Conservation (phyloP, 2,113 vertebrate genomes). For the Mastomys coucha region DNA sequence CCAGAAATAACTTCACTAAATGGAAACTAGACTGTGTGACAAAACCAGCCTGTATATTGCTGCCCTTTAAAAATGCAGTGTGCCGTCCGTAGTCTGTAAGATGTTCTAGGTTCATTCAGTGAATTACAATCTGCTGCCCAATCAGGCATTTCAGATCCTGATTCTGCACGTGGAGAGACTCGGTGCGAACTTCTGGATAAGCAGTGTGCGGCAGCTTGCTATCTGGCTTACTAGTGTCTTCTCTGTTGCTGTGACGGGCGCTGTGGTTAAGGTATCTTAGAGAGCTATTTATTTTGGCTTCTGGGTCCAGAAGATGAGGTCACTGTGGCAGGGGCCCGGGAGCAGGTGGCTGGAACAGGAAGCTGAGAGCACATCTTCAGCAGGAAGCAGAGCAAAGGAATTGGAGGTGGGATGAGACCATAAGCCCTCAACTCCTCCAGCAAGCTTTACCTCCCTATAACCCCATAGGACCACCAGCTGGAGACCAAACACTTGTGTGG, state of each 20-base stretch:
- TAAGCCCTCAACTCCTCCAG: not conserved
- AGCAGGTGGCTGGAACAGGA: not conserved
- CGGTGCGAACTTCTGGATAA: constrained; percentile 47
- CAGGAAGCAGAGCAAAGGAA: not conserved
- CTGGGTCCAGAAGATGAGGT: not conserved
- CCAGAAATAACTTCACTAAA: not conserved
- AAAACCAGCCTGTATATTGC: constrained; percentile 50
- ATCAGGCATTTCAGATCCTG: not conserved
- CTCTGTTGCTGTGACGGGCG: not conserved
- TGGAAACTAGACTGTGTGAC: constrained; percentile 54
- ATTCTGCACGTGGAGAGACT: not conserved
- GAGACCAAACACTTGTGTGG: not conserved
- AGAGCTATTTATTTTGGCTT: not conserved
- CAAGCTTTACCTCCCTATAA: not conserved
- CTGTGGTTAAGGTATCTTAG: too few relatives aligned
- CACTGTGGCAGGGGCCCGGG: not conserved
- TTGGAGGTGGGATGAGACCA: not conserved
- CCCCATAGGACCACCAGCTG: not conserved
- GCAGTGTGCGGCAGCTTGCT: constrained; percentile 40
- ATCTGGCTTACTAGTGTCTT: not conserved
- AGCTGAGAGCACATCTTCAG: not conserved
- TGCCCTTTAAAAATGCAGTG: constrained; percentile 16
- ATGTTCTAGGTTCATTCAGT: not conserved
- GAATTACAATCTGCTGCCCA: not conserved
- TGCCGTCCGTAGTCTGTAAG: not conserved